Conservation (phyloP, 2,888 invertebrate species). For the Onchidella celtica region DNA sequence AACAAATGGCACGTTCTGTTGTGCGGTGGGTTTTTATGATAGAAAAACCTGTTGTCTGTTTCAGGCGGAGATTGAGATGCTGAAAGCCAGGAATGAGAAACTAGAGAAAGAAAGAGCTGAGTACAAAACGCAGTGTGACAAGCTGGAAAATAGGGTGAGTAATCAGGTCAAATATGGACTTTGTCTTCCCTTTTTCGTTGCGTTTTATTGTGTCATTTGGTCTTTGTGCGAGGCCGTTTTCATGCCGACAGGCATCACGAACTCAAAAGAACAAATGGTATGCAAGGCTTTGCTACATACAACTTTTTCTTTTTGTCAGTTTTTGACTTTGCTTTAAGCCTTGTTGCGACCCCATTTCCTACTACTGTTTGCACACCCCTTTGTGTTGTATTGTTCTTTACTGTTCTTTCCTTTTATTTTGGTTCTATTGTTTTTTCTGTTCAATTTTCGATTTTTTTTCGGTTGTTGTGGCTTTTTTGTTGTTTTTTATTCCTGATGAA, state of each 20-base stretch:
- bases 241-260: no score
- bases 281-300: no score
- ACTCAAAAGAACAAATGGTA: no score
- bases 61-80: conserved; percentile 92
- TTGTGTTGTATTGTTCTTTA: not conserved
- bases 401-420: not conserved
- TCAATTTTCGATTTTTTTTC: not conserved
- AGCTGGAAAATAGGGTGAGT: conserved; percentile 92
- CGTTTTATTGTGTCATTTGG: no score
- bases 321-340: not conserved
- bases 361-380: not conserved
- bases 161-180: no score
- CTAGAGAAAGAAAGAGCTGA: conserved; percentile 91
- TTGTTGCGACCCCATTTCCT: not conserved
- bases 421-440: not conserved
- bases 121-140: conserved; percentile 93
- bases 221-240: no score
- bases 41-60: no score
- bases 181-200: no score
- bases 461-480: not conserved
- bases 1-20: no score
- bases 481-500: not conserved
- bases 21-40: no score
- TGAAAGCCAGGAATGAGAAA: conserved; percentile 91
- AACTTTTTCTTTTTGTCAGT: no score